Percentiles rank a stretch among this genome's conserved stretches.
These are phyloP conservation scores for Latheticus oryzae DNA, from an alignment of 2,888 invertebrate species.

Conservation along the genomic window DNA sequence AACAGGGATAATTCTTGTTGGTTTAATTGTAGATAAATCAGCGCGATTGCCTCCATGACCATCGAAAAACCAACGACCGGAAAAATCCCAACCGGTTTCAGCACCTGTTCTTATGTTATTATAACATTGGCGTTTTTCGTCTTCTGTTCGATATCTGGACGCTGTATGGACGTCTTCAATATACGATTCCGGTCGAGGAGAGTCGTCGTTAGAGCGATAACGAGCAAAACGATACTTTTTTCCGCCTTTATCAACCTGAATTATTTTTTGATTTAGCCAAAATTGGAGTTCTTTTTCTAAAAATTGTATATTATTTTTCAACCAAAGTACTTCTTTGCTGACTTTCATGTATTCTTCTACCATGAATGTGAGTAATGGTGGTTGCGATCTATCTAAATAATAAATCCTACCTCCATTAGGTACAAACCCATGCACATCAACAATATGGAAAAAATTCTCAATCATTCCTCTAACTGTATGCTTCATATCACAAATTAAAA, in stretches of 20 bases:
- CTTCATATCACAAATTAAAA: conserved; percentile 81
- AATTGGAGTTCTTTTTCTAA: conserved; percentile 75
- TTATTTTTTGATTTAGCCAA: conserved; percentile 72
- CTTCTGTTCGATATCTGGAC: conserved; percentile 43
- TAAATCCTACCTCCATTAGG: conserved; percentile 87
- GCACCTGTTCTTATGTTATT: conserved; percentile 70
- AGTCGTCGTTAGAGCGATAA: conserved; percentile 73
- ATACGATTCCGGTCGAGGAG: conserved; percentile 81
- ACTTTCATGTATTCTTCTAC: conserved; percentile 63
- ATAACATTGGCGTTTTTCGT: conserved; percentile 67
- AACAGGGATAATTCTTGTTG: conserved; percentile 79
- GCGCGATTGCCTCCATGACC: conserved; percentile 68
- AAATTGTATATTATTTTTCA: conserved; percentile 69
- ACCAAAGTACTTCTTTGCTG: conserved; percentile 76
- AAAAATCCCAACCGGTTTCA: conserved; percentile 92
- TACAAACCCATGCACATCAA: conserved; percentile 75
- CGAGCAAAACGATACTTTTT: conserved; percentile 70
- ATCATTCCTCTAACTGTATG: conserved; percentile 81
- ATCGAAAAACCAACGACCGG: conserved; percentile 80
- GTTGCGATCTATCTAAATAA: conserved; percentile 77
- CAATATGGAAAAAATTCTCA: conserved; percentile 78
- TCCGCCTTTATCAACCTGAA: conserved; percentile 67
- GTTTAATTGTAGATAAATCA: conserved; percentile 73
- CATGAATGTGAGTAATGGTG: conserved; percentile 80
- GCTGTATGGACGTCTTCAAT: conserved; percentile 73